phyloP scores from a whole-genome alignment of 2,888 invertebrate species.

The Dendrolimus pini region DNA sequence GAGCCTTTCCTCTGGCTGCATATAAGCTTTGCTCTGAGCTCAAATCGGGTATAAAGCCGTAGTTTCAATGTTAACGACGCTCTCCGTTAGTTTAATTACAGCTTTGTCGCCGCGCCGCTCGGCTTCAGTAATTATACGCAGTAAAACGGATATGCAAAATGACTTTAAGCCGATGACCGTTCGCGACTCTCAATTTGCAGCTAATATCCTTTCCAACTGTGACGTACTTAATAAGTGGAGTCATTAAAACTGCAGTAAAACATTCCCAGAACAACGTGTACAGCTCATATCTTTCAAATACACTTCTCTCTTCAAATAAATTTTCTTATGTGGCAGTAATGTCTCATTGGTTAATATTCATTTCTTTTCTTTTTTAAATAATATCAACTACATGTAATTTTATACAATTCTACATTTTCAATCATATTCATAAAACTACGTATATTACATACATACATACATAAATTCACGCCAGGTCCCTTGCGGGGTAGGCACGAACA shows the following conservation, averaged over 20 bases:
- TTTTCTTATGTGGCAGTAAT: too few relatives aligned
- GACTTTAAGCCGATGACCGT: conserved; percentile 53
- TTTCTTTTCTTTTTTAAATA: too few relatives aligned
- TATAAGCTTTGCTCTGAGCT: conserved; percentile 29
- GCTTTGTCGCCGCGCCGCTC: conserved; percentile 53
- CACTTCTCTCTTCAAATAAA: too few relatives aligned
- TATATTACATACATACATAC: too few relatives aligned
- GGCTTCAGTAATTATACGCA: conserved; percentile 58
- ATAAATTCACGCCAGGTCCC: too few relatives aligned
- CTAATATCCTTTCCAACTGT: conserved; percentile 59
- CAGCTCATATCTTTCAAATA: conserved; percentile 4
- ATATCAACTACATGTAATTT: neutral
- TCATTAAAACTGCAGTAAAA: conserved; percentile 49
- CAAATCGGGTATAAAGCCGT: conserved; percentile 37
- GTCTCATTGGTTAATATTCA: too few relatives aligned
- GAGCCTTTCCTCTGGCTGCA: too few relatives aligned
- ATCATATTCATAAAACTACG: neutral
- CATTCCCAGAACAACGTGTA: conserved; percentile 30
- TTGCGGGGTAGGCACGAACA: too few relatives aligned
- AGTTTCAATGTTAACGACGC: conserved; percentile 51
- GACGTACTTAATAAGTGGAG: conserved; percentile 44
- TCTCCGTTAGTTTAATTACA: conserved; percentile 68
- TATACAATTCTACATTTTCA: neutral
- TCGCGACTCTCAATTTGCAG: conserved; percentile 49
- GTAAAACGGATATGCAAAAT: conserved; percentile 65